Percentiles rank a stretch among this genome's conserved stretches.
Evolutionary conservation across 2,888 invertebrate species (phyloP).

Genomic region (Drosophila merina): DNA sequence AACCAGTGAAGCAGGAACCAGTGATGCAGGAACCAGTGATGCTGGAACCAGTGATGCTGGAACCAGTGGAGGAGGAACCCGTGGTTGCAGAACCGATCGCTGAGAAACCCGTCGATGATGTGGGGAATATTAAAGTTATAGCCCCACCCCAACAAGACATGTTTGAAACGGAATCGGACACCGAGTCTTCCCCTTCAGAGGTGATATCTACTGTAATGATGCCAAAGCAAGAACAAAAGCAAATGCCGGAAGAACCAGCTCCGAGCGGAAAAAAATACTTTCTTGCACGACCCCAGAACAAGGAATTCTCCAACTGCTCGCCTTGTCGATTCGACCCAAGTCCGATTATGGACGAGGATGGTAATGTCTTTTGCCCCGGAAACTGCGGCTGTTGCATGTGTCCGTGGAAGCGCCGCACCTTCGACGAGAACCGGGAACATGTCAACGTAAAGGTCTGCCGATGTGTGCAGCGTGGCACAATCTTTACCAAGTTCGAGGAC

Average conservation of each 20-base stretch:
- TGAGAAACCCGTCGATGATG: background rate
- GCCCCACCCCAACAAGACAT: background rate
- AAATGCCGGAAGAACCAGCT: background rate
- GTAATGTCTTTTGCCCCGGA: conserved; percentile 75
- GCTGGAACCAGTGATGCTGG: too few species aligned
- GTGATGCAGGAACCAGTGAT: too few species aligned
- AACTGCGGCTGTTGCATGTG: conserved; percentile 81
- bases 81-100: too few species aligned
- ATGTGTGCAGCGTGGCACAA: conserved; percentile 67
- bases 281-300: conserved; percentile 76
- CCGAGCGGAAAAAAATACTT: conserved; percentile 49
- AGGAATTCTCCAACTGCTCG: conserved; percentile 70
- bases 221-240: too few species aligned
- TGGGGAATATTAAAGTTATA: background rate
- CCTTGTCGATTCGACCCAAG: conserved; percentile 75
- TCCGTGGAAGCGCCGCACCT: conserved; percentile 68
- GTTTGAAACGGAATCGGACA: background rate
- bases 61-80: too few species aligned
- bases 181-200: background rate
- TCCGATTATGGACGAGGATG: conserved; percentile 73
- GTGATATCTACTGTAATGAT: background rate
- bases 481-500: conserved; percentile 60
- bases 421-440: conserved; percentile 54
- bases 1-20: too few species aligned
- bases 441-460: conserved; percentile 75